A percentile compares a stretch with the other conserved stretches of the same genome.
Conservation (phyloP, 2,113 vertebrate genomes). For the Amphilophus citrinellus region DNA sequence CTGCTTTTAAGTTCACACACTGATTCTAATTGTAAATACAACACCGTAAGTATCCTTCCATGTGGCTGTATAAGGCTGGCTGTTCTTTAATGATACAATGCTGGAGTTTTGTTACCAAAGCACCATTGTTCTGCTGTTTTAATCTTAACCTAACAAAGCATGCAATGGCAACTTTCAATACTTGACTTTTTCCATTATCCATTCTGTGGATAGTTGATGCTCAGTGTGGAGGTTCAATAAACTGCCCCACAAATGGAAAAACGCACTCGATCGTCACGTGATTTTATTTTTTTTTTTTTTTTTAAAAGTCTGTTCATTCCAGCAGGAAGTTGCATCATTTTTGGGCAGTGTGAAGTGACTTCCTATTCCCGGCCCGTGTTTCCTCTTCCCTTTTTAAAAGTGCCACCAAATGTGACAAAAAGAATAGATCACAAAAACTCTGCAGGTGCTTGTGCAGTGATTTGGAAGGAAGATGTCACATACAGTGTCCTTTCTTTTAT, state of each 20-base stretch:
- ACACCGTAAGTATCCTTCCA: too few species aligned
- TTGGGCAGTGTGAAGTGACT: constrained; percentile 28
- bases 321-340: constrained; percentile 30
- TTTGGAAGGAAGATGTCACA: constrained; percentile 33
- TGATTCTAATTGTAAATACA: not conserved
- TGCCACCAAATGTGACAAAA: not conserved
- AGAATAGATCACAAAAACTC: constrained; percentile 8
- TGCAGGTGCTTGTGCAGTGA: constrained; percentile 31
- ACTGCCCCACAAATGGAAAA: not conserved
- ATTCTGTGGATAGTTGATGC: not conserved
- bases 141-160: not conserved
- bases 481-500: constrained; percentile 22
- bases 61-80: too few species aligned
- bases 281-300: too few species aligned
- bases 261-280: not conserved
- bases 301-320: not conserved
- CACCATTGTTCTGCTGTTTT: not conserved
- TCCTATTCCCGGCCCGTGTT: constrained; percentile 43
- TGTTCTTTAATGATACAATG: too few species aligned
- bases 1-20: not conserved
- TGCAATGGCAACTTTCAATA: not conserved
- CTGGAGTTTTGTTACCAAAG: too few species aligned
- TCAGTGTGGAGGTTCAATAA: too few species aligned
- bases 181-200: not conserved
- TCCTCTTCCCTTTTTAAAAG: constrained; percentile 31